Evolutionary conservation across 1,140 invertebrate genomes (phyloP).

Genomic region (Calephelis nemesis): DNA sequence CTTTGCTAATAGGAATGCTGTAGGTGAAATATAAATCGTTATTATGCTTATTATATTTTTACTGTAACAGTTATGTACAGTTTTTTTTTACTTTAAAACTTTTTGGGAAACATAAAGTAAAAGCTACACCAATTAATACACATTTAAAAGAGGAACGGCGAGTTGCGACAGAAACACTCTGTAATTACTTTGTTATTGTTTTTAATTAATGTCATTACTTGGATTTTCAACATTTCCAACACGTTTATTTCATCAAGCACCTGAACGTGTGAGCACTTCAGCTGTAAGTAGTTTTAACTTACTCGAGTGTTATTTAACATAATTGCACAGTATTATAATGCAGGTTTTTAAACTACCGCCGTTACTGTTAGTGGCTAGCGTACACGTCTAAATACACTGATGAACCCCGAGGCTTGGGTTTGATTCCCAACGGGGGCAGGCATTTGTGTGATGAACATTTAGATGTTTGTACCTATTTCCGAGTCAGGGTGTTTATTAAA

Average conservation of each 20-base stretch:
- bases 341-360: not conserved
- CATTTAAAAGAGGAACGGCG: not conserved
- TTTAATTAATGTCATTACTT: slow-evolving; percentile 5
- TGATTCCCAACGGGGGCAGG: too few species aligned
- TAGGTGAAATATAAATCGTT: too few species aligned
- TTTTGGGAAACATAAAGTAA: not conserved
- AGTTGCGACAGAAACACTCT: not conserved
- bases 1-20: too few species aligned
- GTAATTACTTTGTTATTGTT: not conserved
- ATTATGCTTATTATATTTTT: too few species aligned
- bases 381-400: too few species aligned
- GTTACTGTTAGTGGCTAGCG: too few species aligned
- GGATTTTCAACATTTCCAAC: slow-evolving; percentile 4
- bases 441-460: too few species aligned
- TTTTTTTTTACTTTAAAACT: too few species aligned
- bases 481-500: too few species aligned
- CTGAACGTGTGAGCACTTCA: slow-evolving; percentile 4
- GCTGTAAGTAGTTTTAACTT: slow-evolving; percentile 4
- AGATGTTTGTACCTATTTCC: too few species aligned
- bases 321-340: not conserved
- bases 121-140: not conserved
- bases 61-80: too few species aligned
- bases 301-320: slow-evolving; percentile 6
- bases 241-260: slow-evolving; percentile 8
- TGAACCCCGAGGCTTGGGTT: too few species aligned